Percentiles rank a stretch among this genome's conserved stretches.
Evolutionary conservation across 2,113 vertebrate species (phyloP).

Genomic region (Suricata suricatta): DNA sequence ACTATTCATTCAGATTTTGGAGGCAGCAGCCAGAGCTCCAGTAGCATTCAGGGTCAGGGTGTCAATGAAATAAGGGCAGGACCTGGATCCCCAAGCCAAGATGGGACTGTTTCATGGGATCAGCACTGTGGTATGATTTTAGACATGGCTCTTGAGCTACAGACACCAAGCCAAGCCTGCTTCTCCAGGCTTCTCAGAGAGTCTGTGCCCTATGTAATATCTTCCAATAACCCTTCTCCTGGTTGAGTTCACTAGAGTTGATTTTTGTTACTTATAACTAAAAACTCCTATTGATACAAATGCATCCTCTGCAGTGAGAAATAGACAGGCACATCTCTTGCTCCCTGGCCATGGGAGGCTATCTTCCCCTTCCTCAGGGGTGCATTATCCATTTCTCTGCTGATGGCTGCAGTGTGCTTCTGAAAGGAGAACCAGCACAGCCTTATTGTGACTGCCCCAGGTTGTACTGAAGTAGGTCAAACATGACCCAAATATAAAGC

Average conservation of each 20-base stretch:
- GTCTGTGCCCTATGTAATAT: neutral
- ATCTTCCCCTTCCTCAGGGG: neutral
- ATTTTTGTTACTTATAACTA: neutral
- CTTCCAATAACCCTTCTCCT: neutral
- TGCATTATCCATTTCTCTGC: neutral
- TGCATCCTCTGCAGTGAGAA: neutral
- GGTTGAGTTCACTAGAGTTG: neutral
- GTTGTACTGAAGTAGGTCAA: neutral
- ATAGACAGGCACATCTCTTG: neutral
- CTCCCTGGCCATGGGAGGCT: neutral
- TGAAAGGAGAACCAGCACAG: neutral
- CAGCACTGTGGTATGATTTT: neutral
- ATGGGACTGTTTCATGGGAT: neutral
- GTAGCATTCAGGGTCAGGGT: neutral
- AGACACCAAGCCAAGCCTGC: too few species aligned
- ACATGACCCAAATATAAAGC: conserved; percentile 21
- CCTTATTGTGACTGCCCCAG: neutral
- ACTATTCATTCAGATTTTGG: neutral
- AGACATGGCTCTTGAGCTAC: neutral
- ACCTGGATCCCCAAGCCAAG: neutral
- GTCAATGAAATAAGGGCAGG: accelerated
- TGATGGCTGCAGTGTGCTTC: neutral
- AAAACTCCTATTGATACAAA: neutral
- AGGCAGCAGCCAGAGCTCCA: neutral
- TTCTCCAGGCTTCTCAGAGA: neutral